Conservation (phyloP, 2,888 invertebrate genomes). For the Agriotes lineatus region DNA sequence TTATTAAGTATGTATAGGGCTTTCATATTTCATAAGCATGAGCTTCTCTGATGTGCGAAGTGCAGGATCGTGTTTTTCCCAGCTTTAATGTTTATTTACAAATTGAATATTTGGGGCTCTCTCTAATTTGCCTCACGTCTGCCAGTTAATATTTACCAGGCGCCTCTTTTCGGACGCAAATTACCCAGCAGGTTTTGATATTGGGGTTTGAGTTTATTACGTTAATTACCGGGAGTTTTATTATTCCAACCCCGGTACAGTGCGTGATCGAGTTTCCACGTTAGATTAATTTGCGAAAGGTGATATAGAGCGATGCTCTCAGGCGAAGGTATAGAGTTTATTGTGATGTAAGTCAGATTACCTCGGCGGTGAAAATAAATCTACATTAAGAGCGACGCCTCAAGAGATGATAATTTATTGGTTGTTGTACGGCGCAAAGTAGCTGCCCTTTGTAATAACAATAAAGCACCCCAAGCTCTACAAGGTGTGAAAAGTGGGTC, state of each 20-base stretch:
- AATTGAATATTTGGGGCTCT: background rate
- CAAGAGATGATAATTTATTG: conserved; percentile 30
- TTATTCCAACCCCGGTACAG: background rate
- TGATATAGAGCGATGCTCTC: background rate
- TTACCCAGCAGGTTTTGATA: background rate
- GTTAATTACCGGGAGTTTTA: background rate
- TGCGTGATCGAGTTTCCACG: background rate
- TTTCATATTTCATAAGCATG: too few species aligned
- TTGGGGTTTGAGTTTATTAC: background rate
- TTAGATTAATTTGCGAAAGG: background rate
- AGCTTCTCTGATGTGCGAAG: too few species aligned
- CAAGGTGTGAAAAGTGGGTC: conserved; percentile 49
- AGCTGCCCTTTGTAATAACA: conserved; percentile 31
- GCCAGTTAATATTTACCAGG: background rate
- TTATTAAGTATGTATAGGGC: too few species aligned
- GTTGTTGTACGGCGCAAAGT: conserved; percentile 19
- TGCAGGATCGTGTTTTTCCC: too few species aligned
- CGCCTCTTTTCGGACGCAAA: background rate
- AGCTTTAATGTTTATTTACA: background rate
- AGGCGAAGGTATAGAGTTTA: conserved; percentile 8
- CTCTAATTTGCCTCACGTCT: background rate
- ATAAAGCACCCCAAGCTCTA: conserved; percentile 28
- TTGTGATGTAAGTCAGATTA: conserved; percentile 24
- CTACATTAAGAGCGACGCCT: conserved; percentile 25
- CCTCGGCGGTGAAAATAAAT: conserved; percentile 25